Evolutionary conservation across 2,888 invertebrate species (phyloP), one percentile per base, ranked within the genome.

Genomic region (Papilio gigon): DNA sequence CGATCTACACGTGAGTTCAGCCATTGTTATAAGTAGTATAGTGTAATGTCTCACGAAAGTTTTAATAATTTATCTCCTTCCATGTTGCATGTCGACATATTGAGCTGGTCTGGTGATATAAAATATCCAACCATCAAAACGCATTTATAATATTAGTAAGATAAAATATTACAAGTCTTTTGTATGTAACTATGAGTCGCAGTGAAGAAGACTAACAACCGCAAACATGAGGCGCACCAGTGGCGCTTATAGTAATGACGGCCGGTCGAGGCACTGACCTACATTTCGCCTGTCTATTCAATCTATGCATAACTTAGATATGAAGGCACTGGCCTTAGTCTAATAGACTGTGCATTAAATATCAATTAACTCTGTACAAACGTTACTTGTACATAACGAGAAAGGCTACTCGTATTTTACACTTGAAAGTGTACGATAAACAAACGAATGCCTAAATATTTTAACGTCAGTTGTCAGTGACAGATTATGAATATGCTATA

Each of bases 201-300:
- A 5, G 2, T 1, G 33, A 11, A 40, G 59, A 58, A 44, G n/a
- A 30, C 25, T 22, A 27, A 58, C 37, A 37, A 68, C 22, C 25
- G 25, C 17, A 44, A 27, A 50, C 25, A 35, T 17, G 47, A 25
- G 50, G 47, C 42, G 42, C 64, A 60, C 17, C 59, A 64, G 35
- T 62, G 35, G 20, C 35, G 60, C 30, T 20, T 37, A 14, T 20
- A 60, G 44, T 67, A 40, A 61, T 42, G 40, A 68, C 30, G 67
- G 65, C 69, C 69, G 71, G 70, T 70, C 63, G 72, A 70, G 74
- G 71, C 74, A 73, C 68, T 77, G 77, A 77, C 78, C 77, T 75
- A 78, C 73, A 75, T 77, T 74, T 63, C 65, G 65, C 71, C 60
- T 56, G 70, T 74, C 72, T 72, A 72, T 74, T 73, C 72, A 73